Percentiles rank a stretch among this genome's conserved stretches.
phyloP scores from a whole-genome alignment of 2,113 vertebrate genomes.

The Bubo blakistoni region DNA sequence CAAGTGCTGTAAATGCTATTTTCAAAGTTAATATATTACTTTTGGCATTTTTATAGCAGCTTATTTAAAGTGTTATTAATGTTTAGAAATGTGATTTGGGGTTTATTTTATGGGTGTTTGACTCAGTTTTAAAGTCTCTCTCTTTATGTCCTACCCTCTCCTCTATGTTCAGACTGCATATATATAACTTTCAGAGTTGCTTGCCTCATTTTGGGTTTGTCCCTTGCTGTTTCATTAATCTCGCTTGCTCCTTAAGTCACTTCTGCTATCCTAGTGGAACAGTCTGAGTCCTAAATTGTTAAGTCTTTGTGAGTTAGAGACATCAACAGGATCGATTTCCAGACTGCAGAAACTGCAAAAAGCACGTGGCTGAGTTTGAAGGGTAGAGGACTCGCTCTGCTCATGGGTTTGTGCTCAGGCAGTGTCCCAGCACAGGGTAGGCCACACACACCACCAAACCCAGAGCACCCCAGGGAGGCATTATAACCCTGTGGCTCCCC shows the following conservation, averaged over 20 bases:
- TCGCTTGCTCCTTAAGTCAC: background rate
- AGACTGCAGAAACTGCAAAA: background rate
- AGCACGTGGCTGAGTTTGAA: background rate
- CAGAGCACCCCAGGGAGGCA: background rate
- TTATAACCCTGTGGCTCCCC: background rate
- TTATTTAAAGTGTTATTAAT: slow-evolving; percentile 65
- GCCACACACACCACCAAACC: background rate
- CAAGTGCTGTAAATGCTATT: slow-evolving; percentile 32
- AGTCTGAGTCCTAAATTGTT: background rate
- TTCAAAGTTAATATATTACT: slow-evolving; percentile 58
- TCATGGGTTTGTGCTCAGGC: background rate
- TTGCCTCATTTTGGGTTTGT: background rate
- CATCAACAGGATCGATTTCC: background rate
- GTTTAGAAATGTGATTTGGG: slow-evolving; percentile 40
- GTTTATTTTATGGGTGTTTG: slow-evolving; percentile 52
- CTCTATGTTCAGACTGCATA: background rate
- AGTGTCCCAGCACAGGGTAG: background rate
- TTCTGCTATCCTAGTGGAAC: background rate
- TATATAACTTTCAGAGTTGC: background rate
- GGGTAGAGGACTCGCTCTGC: background rate
- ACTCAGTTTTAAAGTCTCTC: slow-evolving; percentile 24
- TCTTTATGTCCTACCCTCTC: background rate
- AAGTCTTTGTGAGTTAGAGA: background rate
- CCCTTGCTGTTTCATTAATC: background rate
- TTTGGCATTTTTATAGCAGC: slow-evolving; percentile 45